Conservation (phyloP, 2,888 invertebrate genomes). For the Toxonevra muliebris region DNA sequence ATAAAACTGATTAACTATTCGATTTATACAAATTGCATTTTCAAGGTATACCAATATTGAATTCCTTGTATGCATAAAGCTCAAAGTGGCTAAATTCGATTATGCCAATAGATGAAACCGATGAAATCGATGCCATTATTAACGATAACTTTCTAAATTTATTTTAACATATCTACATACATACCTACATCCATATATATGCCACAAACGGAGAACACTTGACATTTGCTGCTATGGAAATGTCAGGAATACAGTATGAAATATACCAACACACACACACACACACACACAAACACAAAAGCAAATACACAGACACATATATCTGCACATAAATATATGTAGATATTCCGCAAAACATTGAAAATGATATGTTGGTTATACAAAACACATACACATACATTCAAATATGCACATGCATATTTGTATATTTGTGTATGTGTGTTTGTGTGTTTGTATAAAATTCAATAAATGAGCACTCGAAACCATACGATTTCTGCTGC, state of each 20-base stretch:
- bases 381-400: background rate
- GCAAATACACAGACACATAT: background rate
- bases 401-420: background rate
- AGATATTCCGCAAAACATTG: conserved; percentile 9
- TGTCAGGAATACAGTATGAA: conserved; percentile 10
- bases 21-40: too few species aligned
- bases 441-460: background rate
- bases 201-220: conserved; percentile 14
- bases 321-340: background rate
- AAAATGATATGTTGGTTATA: background rate
- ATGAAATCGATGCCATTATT: conserved; percentile 13
- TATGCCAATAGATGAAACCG: background rate
- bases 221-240: conserved; percentile 17
- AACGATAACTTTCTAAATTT: conserved; percentile 15
- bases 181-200: background rate
- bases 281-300: background rate
- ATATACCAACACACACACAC: conserved; percentile 4
- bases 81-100: too few species aligned
- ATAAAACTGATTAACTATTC: too few species aligned
- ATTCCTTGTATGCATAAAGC: too few species aligned
- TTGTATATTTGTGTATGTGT: background rate
- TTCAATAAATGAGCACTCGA: conserved; percentile 22
- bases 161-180: background rate
- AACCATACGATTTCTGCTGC: conserved; percentile 12
- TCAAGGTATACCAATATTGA: too few species aligned